A percentile compares a stretch with the other conserved stretches of the same genome.
These are phyloP conservation scores for Baryphthengus martii DNA, from an alignment of 2,113 vertebrate species.

Conservation along the genomic window DNA sequence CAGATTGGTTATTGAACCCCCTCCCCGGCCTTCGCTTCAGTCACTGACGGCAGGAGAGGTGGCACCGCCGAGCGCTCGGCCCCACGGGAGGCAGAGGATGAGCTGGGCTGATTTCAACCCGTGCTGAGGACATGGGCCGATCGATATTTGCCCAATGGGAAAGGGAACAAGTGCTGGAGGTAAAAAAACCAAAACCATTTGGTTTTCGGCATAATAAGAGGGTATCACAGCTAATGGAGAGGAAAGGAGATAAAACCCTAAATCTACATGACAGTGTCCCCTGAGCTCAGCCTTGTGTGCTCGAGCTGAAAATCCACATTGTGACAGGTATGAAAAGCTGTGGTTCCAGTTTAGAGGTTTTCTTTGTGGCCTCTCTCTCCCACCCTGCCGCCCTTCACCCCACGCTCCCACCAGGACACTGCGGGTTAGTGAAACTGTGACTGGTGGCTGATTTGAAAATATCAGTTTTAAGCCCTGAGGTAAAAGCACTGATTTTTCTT, in stretches of 20 bases:
- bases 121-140: background rate
- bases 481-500: background rate
- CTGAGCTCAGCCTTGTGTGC: slow-evolving; percentile 39
- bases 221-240: slow-evolving; percentile 38
- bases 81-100: background rate
- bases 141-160: background rate
- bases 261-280: slow-evolving; percentile 56
- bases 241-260: slow-evolving; percentile 15
- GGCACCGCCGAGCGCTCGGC: background rate
- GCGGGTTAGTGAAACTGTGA: rapidly evolving
- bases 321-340: slow-evolving; percentile 42
- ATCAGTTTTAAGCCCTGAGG: background rate
- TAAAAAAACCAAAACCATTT: background rate
- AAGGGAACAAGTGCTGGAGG: background rate
- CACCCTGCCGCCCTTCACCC: background rate
- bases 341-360: background rate
- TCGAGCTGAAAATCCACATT: slow-evolving; percentile 18
- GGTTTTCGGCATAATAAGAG: background rate
- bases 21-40: background rate
- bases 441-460: background rate
- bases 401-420: background rate
- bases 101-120: background rate
- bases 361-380: background rate
- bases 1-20: background rate
- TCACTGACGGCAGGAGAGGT: background rate